phyloP scores from a whole-genome alignment of 2,113 vertebrate species.

The Rana temporaria region DNA sequence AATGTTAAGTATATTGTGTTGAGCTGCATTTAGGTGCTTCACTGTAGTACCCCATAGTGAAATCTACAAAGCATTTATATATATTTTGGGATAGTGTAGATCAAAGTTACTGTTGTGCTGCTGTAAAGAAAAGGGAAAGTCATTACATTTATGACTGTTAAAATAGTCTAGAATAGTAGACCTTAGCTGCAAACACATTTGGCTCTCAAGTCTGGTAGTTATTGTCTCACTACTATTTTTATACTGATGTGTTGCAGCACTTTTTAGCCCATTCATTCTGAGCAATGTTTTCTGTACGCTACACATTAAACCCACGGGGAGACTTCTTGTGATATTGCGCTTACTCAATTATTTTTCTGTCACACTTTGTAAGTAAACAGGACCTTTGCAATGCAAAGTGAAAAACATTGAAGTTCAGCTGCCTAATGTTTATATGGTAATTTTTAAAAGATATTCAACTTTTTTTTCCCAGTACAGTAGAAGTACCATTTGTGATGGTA shows the following conservation, averaged over 20 bases:
- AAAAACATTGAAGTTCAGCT: conserved; percentile 6
- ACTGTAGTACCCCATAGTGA: conserved; percentile 16
- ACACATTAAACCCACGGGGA: conserved; percentile 47
- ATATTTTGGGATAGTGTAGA: conserved; percentile 11
- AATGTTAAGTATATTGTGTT: conserved; percentile 38
- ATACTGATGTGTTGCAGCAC: conserved; percentile 39
- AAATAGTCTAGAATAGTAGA: conserved; percentile 25
- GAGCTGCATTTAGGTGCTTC: conserved; percentile 15
- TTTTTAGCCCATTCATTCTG: conserved; percentile 41
- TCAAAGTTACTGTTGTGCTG: conserved; percentile 20
- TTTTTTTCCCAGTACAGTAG: too few relatives aligned
- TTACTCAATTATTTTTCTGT: conserved; percentile 47
- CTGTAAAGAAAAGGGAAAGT: conserved; percentile 20
- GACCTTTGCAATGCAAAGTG: conserved; percentile 14
- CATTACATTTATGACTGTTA: conserved; percentile 33
- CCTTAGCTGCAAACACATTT: background rate
- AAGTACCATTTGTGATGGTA: too few relatives aligned
- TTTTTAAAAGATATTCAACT: conserved; percentile 3
- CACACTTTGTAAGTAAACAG: background rate
- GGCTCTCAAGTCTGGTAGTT: conserved; percentile 9
- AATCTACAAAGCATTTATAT: conserved; percentile 15
- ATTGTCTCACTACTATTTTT: conserved; percentile 44
- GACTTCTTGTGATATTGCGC: conserved; percentile 37
- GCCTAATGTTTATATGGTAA: conserved; percentile 6
- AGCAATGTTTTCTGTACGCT: conserved; percentile 28